Percentiles rank a stretch among this genome's conserved stretches.
These are phyloP conservation scores for Pongo pygmaeus DNA, from an alignment of 2,113 vertebrate genomes.

Conservation along the genomic window DNA sequence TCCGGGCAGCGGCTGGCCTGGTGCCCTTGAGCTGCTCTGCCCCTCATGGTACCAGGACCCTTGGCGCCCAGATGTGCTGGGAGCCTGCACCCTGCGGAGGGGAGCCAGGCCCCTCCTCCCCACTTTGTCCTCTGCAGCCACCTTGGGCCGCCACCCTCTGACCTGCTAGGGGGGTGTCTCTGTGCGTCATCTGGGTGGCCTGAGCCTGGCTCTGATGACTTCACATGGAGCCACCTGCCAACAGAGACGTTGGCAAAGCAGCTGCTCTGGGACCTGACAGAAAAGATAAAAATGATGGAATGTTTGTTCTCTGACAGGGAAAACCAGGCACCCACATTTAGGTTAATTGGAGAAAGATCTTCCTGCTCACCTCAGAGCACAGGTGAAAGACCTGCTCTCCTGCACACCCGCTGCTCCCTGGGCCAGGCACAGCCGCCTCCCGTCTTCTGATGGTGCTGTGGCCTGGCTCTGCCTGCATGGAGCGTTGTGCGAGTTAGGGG, in stretches of 20 bases:
- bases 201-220: fast-evolving
- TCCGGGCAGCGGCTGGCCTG: neutral
- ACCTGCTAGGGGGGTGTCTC: fast-evolving
- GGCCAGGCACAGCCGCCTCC: neutral
- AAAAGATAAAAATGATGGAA: neutral
- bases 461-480: neutral
- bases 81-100: too few relatives aligned
- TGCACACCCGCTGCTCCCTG: fast-evolving
- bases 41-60: too few relatives aligned
- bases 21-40: neutral
- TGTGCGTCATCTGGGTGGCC: fast-evolving
- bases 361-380: fast-evolving
- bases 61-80: neutral
- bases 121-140: neutral
- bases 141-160: fast-evolving
- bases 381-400: neutral
- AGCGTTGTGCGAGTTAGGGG: fast-evolving
- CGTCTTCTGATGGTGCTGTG: neutral
- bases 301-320: neutral
- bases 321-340: neutral
- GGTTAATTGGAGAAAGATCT: neutral
- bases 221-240: fast-evolving
- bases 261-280: neutral
- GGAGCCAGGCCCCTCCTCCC: too few relatives aligned
- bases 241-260: fast-evolving